These are phyloP conservation scores for Schizotus pectinicornis DNA, from an alignment of 2,888 invertebrate genomes.

Conservation along the genomic window DNA sequence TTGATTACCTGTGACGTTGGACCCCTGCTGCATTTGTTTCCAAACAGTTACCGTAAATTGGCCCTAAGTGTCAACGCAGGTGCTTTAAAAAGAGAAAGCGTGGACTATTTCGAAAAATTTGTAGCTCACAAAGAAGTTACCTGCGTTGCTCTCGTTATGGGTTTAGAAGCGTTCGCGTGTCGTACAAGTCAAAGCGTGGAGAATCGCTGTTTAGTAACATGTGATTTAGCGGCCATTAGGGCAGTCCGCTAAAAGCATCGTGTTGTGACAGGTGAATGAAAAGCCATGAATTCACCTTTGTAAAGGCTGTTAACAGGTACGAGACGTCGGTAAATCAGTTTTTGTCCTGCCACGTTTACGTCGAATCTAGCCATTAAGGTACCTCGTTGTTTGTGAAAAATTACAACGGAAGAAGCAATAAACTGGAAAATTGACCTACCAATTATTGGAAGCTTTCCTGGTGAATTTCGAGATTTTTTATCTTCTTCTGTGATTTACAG, in stretches of 20 bases:
- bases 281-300: conserved; percentile 11
- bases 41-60: conserved; percentile 30
- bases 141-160: conserved; percentile 25
- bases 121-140: conserved; percentile 23
- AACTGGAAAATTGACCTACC: no score
- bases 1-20: background rate
- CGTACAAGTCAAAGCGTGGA: conserved; percentile 7
- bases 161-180: conserved; percentile 13
- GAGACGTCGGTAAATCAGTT: conserved; percentile 12
- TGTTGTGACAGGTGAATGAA: conserved; percentile 25
- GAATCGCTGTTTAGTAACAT: conserved; percentile 20
- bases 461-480: no score
- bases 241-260: conserved; percentile 17
- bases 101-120: conserved; percentile 31
- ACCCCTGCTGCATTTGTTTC: conserved; percentile 34
- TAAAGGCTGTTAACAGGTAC: background rate
- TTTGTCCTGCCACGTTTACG: background rate
- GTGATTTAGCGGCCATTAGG: conserved; percentile 9
- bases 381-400: no score
- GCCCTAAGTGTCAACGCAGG: conserved; percentile 19
- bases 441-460: no score
- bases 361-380: no score
- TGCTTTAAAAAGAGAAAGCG: conserved; percentile 36
- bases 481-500: no score
- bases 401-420: no score